Percentiles rank a stretch among this genome's conserved stretches.
phyloP scores from a whole-genome alignment of 1,140 invertebrate genomes.

The Philopotamus ludificatus region DNA sequence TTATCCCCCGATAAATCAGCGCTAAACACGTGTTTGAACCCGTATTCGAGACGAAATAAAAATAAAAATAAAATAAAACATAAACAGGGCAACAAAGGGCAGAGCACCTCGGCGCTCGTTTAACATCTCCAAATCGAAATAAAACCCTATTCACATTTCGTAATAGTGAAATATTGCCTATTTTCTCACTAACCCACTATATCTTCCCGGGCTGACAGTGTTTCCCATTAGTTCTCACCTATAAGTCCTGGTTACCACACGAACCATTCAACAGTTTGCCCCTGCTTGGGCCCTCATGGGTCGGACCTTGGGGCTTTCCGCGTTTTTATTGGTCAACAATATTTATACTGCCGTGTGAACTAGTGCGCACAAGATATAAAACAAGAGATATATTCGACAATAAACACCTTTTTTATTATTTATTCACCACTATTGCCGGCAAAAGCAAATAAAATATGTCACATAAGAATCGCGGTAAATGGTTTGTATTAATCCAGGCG shows the following conservation, averaged over 20 bases:
- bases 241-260: slow-evolving; percentile 30
- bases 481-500: too few relatives aligned
- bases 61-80: too few relatives aligned
- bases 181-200: slow-evolving; percentile 23
- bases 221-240: slow-evolving; percentile 29
- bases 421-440: too few relatives aligned
- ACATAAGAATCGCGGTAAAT: too few relatives aligned
- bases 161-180: slow-evolving; percentile 32
- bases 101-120: background rate
- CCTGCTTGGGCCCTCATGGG: slow-evolving; percentile 20
- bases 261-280: slow-evolving; percentile 32
- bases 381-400: too few relatives aligned
- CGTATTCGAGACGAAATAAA: too few relatives aligned
- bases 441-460: too few relatives aligned
- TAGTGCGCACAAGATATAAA: background rate
- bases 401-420: background rate
- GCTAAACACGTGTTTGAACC: too few relatives aligned
- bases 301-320: slow-evolving; percentile 8
- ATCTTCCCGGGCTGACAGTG: slow-evolving; percentile 26
- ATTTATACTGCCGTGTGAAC: background rate
- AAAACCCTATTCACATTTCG: slow-evolving; percentile 29
- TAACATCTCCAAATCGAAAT: slow-evolving; percentile 26
- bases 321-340: slow-evolving; percentile 17
- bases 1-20: too few relatives aligned
- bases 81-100: too few relatives aligned